These are phyloP conservation scores for Manis pentadactyla DNA, from an alignment of 2,797 vertebrate genomes.

Conservation along the genomic window DNA sequence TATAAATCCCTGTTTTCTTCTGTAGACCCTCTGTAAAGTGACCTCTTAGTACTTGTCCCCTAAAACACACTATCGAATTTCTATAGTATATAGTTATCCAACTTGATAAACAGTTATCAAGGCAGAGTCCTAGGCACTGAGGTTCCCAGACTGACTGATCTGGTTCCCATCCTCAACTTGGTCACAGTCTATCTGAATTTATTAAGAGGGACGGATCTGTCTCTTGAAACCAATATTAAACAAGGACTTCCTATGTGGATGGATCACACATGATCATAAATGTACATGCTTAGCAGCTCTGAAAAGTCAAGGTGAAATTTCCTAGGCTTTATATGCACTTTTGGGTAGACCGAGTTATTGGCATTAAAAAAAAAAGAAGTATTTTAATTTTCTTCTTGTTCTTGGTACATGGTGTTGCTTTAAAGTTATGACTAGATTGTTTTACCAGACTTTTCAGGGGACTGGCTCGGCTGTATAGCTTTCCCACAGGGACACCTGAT, in stretches of 20 bases:
- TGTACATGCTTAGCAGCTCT: background rate
- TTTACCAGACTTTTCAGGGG: background rate
- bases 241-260: background rate
- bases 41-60: background rate
- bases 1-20: background rate
- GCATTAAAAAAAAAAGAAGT: background rate
- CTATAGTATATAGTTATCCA: background rate
- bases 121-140: background rate
- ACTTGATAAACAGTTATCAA: background rate
- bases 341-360: background rate
- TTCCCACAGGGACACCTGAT: background rate
- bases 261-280: background rate
- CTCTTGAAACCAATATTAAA: background rate
- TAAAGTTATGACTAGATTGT: background rate
- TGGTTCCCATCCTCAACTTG: background rate
- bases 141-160: background rate
- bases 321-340: background rate
- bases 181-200: background rate
- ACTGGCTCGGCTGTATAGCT: fast-evolving
- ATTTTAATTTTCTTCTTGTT: background rate
- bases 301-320: background rate
- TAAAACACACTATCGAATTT: background rate
- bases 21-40: background rate
- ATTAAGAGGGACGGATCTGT: background rate
- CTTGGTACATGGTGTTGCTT: background rate